These are phyloP conservation scores for Aporophyla lueneburgensis DNA, from an alignment of 2,888 invertebrate genomes.

Conservation along the genomic window DNA sequence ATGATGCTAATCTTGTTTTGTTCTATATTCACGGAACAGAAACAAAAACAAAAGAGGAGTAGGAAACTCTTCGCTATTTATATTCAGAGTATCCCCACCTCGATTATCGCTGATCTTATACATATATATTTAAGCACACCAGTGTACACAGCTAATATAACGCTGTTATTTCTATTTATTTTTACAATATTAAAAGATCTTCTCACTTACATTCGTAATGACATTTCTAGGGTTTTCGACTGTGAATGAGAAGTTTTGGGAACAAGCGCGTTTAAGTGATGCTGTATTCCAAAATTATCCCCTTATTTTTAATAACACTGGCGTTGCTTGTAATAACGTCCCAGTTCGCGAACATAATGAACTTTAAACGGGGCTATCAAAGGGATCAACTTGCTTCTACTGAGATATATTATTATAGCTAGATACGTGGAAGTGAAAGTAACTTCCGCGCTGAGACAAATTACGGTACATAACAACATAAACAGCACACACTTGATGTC, in stretches of 20 bases:
- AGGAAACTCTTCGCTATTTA: slow-evolving; percentile 33
- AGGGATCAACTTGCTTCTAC: slow-evolving; percentile 20
- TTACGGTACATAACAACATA: slow-evolving; percentile 19
- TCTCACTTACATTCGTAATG: slow-evolving; percentile 44
- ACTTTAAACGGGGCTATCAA: slow-evolving; percentile 16
- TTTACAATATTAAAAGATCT: slow-evolving; percentile 49
- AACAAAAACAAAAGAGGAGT: slow-evolving; percentile 44
- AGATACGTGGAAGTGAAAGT: slow-evolving; percentile 1
- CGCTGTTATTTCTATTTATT: slow-evolving; percentile 38
- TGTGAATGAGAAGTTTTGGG: slow-evolving; percentile 26
- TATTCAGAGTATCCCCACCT: slow-evolving; percentile 33
- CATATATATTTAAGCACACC: slow-evolving; percentile 45
- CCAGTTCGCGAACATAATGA: slow-evolving; percentile 9
- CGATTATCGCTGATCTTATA: slow-evolving; percentile 32
- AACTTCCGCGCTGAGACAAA: slow-evolving; percentile 13
- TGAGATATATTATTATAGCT: slow-evolving; percentile 5
- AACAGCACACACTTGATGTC: slow-evolving; percentile 19
- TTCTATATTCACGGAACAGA: slow-evolving; percentile 34
- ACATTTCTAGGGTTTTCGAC: slow-evolving; percentile 34
- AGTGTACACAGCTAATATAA: slow-evolving; percentile 38
- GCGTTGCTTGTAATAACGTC: background rate
- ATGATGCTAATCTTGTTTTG: slow-evolving; percentile 56
- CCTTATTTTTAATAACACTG: slow-evolving; percentile 47
- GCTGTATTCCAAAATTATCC: slow-evolving; percentile 27
- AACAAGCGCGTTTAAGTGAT: slow-evolving; percentile 38